These are phyloP conservation scores for Zelleria hepariella DNA, from an alignment of 2,888 invertebrate species.

Conservation along the genomic window DNA sequence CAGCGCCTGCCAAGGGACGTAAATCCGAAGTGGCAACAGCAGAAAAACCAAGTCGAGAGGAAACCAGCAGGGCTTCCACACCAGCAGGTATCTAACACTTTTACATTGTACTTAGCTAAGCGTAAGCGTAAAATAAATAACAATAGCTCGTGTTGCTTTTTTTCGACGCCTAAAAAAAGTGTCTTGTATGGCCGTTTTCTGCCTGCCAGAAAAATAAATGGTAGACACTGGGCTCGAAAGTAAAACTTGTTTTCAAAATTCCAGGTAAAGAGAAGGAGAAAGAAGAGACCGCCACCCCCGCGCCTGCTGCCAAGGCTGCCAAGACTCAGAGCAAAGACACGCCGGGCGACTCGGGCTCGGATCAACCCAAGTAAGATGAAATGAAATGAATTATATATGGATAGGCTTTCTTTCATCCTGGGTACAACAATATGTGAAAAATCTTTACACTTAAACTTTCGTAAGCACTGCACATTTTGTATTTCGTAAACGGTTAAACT, in stretches of 20 bases:
- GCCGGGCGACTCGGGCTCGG: slow-evolving; percentile 60
- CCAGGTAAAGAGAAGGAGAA: slow-evolving; percentile 12
- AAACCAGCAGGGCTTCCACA: slow-evolving; percentile 34
- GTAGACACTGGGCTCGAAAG: no score
- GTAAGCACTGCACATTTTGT: no score
- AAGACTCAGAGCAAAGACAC: slow-evolving; percentile 65
- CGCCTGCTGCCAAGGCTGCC: slow-evolving; percentile 46
- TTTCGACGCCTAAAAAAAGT: no score
- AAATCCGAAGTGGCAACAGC: slow-evolving; percentile 51
- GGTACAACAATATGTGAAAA: no score
- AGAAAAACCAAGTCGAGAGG: slow-evolving; percentile 21
- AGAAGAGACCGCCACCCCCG: slow-evolving; percentile 20
- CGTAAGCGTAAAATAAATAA: neutral
- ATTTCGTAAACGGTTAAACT: no score
- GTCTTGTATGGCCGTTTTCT: no score
- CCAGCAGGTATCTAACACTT: slow-evolving; percentile 50
- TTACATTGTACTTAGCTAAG: neutral
- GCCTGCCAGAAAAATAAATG: no score
- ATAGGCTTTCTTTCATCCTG: no score
- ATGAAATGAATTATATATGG: no score
- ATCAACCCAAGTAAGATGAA: slow-evolving; percentile 58
- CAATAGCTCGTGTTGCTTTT: no score
- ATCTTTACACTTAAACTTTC: no score
- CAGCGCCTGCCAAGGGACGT: slow-evolving; percentile 61
- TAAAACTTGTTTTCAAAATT: no score